These are phyloP conservation scores for Lingula anatina DNA, from an alignment of 2,888 invertebrate species.

Conservation along the genomic window DNA sequence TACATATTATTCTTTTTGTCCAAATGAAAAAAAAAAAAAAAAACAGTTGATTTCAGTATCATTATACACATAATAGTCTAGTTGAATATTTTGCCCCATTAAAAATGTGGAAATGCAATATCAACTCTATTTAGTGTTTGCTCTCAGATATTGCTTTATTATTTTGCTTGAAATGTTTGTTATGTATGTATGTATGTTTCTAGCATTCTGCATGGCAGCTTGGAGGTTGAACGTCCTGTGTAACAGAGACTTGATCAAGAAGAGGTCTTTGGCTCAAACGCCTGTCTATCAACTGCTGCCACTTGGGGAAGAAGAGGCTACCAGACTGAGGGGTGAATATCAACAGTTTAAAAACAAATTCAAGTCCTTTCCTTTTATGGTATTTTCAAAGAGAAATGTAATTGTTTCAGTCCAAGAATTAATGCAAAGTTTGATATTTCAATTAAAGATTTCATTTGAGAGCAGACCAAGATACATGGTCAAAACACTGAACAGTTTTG, in stretches of 20 bases:
- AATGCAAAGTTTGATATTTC: no score
- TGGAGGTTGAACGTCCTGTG: slow-evolving; percentile 25
- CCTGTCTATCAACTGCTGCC: slow-evolving; percentile 22
- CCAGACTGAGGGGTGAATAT: slow-evolving; percentile 4
- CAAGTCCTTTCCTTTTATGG: not conserved
- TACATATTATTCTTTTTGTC: no score
- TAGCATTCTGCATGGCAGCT: slow-evolving; percentile 27
- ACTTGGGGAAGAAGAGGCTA: slow-evolving; percentile 15
- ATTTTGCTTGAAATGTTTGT: not conserved
- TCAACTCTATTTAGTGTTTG: slow-evolving; percentile 1
- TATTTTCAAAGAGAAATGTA: not conserved
- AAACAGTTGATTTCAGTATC: no score
- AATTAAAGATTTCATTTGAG: no score
- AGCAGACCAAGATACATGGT: no score
- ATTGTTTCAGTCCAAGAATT: no score
- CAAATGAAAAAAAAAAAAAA: no score
- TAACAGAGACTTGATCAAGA: slow-evolving; percentile 19
- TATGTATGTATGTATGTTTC: not conserved
- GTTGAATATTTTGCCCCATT: no score
- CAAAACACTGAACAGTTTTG: no score
- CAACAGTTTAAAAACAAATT: no score
- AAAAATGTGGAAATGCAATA: slow-evolving; percentile 9
- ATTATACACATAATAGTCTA: no score
- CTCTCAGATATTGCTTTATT: not conserved
- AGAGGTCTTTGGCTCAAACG: slow-evolving; percentile 17